These are phyloP conservation scores for Pipistrellus kuhlii DNA, from an alignment of 2,797 vertebrate species.

Conservation along the genomic window DNA sequence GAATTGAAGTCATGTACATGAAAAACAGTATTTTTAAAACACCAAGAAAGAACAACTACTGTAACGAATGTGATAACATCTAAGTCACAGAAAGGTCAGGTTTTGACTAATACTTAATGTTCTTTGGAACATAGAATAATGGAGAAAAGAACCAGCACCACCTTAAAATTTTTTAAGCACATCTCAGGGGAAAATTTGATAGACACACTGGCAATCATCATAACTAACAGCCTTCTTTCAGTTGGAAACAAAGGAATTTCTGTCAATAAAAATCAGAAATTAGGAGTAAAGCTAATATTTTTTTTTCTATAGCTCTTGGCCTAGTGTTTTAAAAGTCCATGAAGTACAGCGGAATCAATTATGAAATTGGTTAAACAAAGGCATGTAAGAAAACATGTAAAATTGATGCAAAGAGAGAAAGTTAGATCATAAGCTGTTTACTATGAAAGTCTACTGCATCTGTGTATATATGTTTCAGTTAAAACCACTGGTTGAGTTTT, in stretches of 20 bases:
- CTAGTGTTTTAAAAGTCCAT: slow-evolving; percentile 23
- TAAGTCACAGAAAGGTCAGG: neutral
- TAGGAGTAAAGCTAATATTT: neutral
- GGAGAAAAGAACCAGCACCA: neutral
- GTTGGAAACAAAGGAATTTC: slow-evolving; percentile 42
- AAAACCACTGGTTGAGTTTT: slow-evolving; percentile 36
- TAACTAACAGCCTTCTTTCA: slow-evolving; percentile 13
- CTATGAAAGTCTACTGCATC: neutral
- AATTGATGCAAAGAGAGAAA: neutral
- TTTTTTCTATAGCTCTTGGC: neutral
- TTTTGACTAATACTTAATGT: slow-evolving; percentile 34
- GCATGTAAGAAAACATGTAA: neutral
- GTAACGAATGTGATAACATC: slow-evolving; percentile 37
- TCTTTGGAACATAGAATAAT: slow-evolving; percentile 20
- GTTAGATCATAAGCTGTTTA: neutral
- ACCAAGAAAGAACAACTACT: slow-evolving; percentile 32
- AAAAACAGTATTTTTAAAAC: slow-evolving; percentile 65
- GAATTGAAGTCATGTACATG: slow-evolving; percentile 52
- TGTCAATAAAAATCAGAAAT: slow-evolving; percentile 32
- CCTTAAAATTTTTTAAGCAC: slow-evolving; percentile 26
- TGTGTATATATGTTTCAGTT: neutral
- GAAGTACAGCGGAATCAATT: neutral
- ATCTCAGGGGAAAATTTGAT: neutral
- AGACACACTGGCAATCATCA: neutral
- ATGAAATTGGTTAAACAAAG: slow-evolving; percentile 1